Base-by-base conservation (phyloP, 2,797 vertebrate species). In the Myotis findleyi region DNA sequence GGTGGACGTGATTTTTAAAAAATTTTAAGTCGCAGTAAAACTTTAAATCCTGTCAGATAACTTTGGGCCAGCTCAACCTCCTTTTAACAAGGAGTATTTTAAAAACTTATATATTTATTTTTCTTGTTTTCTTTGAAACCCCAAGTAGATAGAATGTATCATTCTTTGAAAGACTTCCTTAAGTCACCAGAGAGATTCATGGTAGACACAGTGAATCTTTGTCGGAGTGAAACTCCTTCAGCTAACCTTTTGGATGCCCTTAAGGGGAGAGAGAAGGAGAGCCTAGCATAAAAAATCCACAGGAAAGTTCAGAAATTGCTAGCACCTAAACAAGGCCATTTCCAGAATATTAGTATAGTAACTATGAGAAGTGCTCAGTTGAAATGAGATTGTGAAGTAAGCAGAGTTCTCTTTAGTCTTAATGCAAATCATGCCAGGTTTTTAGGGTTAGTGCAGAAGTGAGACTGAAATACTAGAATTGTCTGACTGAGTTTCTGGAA, bases 11-110 rank as follows among this genome's bases (percentile, higher is more conserved):
- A 38, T 68, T 80, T 81, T 38, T 72, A 30, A 62, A 59, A 59
- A 30, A 59, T 30, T 14, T 62, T 68, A 68, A 90, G 44, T 80
- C 72, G 79, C 17, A 71, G 72, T 95, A 44, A 87, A 93, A 14
- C 79, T 90, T 57, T 36, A 91, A 93, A 81, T 84, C 11, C 47
- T 88, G 41, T 71, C 38, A 49, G n/a, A 5, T 92, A 77, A 85
- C 33, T 84, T 91, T 76, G 41, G 55, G 41, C 47, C 69, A 68
- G 44, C 21, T 73, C 59, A 68, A 33, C 30, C 12, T 41, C 59
- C 66, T 87, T 88, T 77, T 59, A 96, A 62, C 10, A 66, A 82
- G 8, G 25, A 93, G 4, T 76, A 68, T 89, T 71, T 69, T n/a
- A 23, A 38, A 80, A 44, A 57, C 5, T 36, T 16, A 30, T 27